Conservation (phyloP, 1,140 invertebrate genomes). For the Trypoxylus dichotomus region DNA sequence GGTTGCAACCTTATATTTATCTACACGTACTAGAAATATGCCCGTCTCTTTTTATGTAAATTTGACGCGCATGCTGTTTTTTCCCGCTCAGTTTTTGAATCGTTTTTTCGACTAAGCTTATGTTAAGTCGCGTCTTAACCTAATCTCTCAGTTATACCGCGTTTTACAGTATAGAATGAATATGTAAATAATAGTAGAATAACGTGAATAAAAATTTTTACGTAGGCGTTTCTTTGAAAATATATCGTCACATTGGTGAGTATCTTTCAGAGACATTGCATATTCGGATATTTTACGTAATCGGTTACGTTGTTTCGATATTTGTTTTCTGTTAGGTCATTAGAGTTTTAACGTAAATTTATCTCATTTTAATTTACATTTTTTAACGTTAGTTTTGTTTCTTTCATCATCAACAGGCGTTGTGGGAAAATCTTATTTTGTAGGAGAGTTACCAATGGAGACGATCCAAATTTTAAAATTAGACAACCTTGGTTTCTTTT, state of each 20-base stretch:
- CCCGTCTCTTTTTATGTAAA: no score
- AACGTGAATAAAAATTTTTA: neutral
- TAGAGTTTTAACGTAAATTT: neutral
- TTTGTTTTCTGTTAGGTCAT: neutral
- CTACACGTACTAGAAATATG: no score
- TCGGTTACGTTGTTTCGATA: neutral
- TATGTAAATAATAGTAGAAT: neutral
- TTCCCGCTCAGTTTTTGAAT: neutral
- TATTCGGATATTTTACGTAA: neutral
- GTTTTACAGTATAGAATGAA: neutral
- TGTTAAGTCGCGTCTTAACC: neutral
- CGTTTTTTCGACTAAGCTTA: neutral
- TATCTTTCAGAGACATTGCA: neutral
- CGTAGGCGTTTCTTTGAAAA: neutral
- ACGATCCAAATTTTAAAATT: constrained; percentile 9
- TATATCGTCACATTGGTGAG: neutral
- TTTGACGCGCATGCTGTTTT: neutral
- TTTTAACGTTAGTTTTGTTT: neutral
- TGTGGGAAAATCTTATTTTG: neutral
- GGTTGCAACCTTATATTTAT: no score
- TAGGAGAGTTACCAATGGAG: neutral
- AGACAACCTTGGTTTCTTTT: constrained; percentile 20
- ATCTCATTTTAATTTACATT: neutral
- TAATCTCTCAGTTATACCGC: neutral
- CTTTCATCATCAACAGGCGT: neutral